A percentile compares a stretch with the other conserved stretches of the same genome.
Conservation (phyloP, 1,140 invertebrate species). For the Platorchestia sp. region DNA sequence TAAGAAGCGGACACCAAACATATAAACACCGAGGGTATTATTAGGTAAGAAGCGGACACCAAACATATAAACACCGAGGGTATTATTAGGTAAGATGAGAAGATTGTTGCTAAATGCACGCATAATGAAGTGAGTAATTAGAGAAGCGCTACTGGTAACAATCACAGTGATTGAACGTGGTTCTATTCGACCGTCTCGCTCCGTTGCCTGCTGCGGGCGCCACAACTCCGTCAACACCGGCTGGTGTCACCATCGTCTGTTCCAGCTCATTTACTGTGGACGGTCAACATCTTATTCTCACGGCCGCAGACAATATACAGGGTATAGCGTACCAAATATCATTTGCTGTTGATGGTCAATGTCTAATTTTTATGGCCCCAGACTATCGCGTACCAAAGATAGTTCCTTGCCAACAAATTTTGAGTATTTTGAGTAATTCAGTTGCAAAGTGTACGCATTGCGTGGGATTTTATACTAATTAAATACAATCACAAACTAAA, state of each 20-base stretch:
- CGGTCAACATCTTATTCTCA: neutral
- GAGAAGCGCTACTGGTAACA: neutral
- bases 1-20: too few relatives aligned
- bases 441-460: neutral
- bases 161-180: neutral
- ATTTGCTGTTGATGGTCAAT: neutral
- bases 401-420: too few relatives aligned
- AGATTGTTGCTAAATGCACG: neutral
- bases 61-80: too few relatives aligned
- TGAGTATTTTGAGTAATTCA: neutral
- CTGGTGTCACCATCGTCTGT: neutral
- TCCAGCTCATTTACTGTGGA: neutral
- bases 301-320: too few relatives aligned
- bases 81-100: too few relatives aligned
- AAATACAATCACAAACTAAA: neutral
- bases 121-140: neutral
- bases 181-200: neutral
- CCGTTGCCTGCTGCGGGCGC: neutral
- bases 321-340: too few relatives aligned
- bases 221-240: neutral
- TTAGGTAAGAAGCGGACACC: too few relatives aligned
- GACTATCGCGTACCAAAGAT: too few relatives aligned
- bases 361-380: neutral
- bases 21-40: too few relatives aligned
- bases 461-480: neutral